These are phyloP conservation scores for Leptopilina syphax DNA, from an alignment of 2,888 invertebrate genomes.

Conservation along the genomic window DNA sequence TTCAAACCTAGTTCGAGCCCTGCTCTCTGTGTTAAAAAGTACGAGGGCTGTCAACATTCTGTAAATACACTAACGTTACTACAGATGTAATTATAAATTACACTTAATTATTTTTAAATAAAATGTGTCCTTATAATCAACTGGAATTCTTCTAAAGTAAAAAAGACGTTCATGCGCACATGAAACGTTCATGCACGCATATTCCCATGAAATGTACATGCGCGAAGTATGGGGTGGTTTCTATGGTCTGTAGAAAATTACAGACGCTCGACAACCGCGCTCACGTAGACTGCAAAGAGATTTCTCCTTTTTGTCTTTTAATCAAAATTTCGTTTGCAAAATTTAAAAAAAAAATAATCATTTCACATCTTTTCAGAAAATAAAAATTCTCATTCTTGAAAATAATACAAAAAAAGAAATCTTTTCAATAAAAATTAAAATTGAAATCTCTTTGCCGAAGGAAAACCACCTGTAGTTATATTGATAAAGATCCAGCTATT, in stretches of 20 bases:
- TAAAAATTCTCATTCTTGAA: not conserved
- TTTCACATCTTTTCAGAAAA: no score
- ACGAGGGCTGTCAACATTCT: no score
- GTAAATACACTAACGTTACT: no score
- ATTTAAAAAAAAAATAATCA: not conserved
- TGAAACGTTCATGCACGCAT: slow-evolving; percentile 54
- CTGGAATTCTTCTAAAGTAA: no score
- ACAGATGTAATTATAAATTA: no score
- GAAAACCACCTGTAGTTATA: slow-evolving; percentile 74
- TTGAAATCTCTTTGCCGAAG: slow-evolving; percentile 19
- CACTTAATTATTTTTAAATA: no score
- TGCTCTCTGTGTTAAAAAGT: no score
- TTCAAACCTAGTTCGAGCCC: no score
- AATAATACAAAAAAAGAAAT: no score
- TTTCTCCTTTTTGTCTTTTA: not conserved
- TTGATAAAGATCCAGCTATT: slow-evolving; percentile 45
- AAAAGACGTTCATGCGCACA: slow-evolving; percentile 60
- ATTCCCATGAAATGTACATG: slow-evolving; percentile 64
- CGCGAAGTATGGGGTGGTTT: slow-evolving; percentile 67
- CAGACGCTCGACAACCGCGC: slow-evolving; percentile 66
- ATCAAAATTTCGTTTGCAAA: not conserved
- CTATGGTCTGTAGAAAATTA: slow-evolving; percentile 50
- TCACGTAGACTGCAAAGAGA: slow-evolving; percentile 55
- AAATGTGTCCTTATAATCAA: no score
- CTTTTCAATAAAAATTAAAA: not conserved